phyloP scores from a whole-genome alignment of 2,888 invertebrate species.

The Lottia gigantea region DNA sequence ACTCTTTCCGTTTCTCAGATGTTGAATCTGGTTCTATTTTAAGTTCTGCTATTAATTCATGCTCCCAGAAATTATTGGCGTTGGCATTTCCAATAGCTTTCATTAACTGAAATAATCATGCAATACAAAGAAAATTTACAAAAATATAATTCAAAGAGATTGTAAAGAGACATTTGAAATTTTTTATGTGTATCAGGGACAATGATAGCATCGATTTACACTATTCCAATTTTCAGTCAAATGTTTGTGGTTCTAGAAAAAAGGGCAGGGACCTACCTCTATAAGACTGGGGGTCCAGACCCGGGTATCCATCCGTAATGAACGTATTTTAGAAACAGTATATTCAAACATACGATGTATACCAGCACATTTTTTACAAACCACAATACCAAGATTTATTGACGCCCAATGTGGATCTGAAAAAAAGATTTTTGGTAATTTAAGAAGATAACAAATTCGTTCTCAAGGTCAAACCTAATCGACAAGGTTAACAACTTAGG shows the following conservation, averaged over 20 bases:
- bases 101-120: constrained; percentile 53
- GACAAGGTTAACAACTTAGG: too few relatives aligned
- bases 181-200: too few relatives aligned
- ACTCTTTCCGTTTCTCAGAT: constrained; percentile 45
- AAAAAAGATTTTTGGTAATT: constrained; percentile 13
- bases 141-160: too few relatives aligned
- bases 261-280: constrained; percentile 42
- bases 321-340: constrained; percentile 92
- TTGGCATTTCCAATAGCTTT: constrained; percentile 62
- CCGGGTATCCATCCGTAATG: constrained; percentile 72
- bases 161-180: too few relatives aligned
- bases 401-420: constrained; percentile 96
- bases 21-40: constrained; percentile 40
- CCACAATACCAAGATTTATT: constrained; percentile 89
- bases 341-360: constrained; percentile 92
- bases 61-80: constrained; percentile 62
- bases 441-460: too few relatives aligned
- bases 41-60: constrained; percentile 31
- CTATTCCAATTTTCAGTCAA: too few relatives aligned
- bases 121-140: neutral
- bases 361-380: constrained; percentile 89
- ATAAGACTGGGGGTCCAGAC: constrained; percentile 64
- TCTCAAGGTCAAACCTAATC: too few relatives aligned
- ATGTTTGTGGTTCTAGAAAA: too few relatives aligned
- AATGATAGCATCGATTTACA: too few relatives aligned